Evolutionary conservation across 2,113 vertebrate species (phyloP).

Genomic region (Serilophus lunatus): DNA sequence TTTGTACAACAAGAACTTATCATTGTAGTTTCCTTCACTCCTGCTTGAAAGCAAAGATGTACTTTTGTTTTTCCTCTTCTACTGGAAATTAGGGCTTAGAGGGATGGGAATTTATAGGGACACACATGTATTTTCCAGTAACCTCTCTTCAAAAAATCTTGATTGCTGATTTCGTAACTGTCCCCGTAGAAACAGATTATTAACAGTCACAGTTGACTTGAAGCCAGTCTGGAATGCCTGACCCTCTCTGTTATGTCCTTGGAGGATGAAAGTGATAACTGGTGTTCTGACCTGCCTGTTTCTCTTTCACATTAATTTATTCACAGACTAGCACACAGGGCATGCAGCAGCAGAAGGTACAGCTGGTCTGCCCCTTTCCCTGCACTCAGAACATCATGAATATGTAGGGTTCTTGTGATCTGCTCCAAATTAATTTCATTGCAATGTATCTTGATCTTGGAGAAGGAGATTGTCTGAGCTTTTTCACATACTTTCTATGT

Average conservation of each 20-base stretch:
- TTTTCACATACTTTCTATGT: background rate
- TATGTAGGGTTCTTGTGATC: background rate
- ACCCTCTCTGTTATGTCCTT: background rate
- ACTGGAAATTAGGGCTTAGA: background rate
- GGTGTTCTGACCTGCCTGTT: background rate
- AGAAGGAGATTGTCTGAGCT: background rate
- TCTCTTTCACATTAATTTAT: background rate
- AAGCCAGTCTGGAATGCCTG: accelerated
- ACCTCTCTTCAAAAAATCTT: background rate
- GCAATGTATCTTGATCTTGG: background rate
- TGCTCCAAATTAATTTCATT: background rate
- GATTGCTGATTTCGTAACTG: constrained; percentile 2
- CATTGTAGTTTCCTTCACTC: background rate
- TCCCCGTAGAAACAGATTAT: background rate
- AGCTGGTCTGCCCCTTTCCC: background rate
- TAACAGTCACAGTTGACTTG: background rate
- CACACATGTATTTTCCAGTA: background rate
- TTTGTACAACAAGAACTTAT: background rate
- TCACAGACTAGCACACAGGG: background rate
- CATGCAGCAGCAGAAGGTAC: background rate
- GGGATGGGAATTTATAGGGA: constrained; percentile 31
- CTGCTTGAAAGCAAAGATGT: background rate
- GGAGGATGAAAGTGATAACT: background rate
- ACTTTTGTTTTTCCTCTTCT: background rate
- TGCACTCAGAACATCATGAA: background rate